Conservation (phyloP, 2,113 vertebrate genomes). For the Galbula dea region DNA sequence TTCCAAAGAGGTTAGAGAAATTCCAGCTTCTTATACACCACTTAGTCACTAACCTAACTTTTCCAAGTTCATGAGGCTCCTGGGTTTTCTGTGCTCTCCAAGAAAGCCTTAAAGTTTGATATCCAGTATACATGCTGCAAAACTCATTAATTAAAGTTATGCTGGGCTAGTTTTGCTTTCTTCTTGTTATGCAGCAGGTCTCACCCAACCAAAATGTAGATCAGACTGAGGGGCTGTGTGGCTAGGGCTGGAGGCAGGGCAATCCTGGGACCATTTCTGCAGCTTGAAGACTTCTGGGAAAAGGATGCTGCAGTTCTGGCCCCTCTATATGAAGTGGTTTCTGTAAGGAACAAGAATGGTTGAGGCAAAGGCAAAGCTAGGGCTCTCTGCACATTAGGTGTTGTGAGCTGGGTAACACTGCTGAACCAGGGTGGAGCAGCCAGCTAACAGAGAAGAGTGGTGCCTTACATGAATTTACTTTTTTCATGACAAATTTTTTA, state of each 20-base stretch:
- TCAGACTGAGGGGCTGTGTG: neutral
- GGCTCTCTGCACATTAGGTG: neutral
- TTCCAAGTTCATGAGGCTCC: neutral
- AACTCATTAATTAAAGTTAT: neutral
- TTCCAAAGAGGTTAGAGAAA: neutral
- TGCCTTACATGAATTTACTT: neutral
- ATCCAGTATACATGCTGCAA: neutral
- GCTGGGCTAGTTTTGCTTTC: neutral
- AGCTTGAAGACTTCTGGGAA: neutral
- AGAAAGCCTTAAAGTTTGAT: neutral
- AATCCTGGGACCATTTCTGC: neutral
- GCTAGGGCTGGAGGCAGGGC: neutral
- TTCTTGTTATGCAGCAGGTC: neutral
- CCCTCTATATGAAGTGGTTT: neutral
- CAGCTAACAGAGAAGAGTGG: neutral
- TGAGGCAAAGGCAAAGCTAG: fast-evolving
- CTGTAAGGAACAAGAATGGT: neutral
- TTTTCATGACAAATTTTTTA: neutral
- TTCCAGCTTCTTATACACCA: neutral
- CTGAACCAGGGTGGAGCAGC: neutral
- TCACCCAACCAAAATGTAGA: neutral
- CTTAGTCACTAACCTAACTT: neutral
- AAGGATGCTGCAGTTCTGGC: neutral
- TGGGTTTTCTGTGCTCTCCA: neutral
- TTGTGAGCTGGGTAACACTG: neutral